These are phyloP conservation scores for Lepisosteus osseus DNA, from an alignment of 2,113 vertebrate species.

Conservation along the genomic window DNA sequence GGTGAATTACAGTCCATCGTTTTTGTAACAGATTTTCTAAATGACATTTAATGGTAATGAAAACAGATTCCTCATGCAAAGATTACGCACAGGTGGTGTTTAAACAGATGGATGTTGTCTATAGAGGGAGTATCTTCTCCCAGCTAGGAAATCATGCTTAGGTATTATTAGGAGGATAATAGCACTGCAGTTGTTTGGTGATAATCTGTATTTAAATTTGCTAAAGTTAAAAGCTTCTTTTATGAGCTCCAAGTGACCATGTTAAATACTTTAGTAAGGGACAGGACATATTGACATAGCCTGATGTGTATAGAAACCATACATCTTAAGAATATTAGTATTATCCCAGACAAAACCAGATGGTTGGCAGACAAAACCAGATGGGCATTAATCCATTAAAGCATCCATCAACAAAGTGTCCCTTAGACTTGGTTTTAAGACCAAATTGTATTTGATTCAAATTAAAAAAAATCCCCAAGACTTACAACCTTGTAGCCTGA, in stretches of 20 bases:
- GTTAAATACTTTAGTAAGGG: too few relatives aligned
- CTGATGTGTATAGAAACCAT: too few relatives aligned
- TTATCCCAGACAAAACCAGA: too few relatives aligned
- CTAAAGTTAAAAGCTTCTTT: not conserved
- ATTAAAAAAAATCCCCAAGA: too few relatives aligned
- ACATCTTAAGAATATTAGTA: too few relatives aligned
- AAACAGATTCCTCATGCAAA: slow-evolving; percentile 6
- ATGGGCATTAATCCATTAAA: too few relatives aligned
- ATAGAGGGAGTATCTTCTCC: not conserved
- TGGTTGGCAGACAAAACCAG: too few relatives aligned
- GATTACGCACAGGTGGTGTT: not conserved
- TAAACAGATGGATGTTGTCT: slow-evolving; percentile 6
- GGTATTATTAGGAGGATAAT: not conserved
- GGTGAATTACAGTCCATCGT: not conserved
- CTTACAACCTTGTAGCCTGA: too few relatives aligned
- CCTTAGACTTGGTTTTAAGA: too few relatives aligned
- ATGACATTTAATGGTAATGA: slow-evolving; percentile 13
- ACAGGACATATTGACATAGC: too few relatives aligned
- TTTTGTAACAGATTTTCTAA: slow-evolving; percentile 3
- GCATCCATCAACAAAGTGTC: too few relatives aligned
- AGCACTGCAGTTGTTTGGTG: not conserved
- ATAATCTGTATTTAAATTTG: not conserved
- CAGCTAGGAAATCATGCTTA: not conserved
- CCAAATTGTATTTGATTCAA: too few relatives aligned
- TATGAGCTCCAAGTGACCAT: not conserved